Base-by-base conservation (phyloP, 2,113 vertebrate genomes). In the Formicarius rufipectus region DNA sequence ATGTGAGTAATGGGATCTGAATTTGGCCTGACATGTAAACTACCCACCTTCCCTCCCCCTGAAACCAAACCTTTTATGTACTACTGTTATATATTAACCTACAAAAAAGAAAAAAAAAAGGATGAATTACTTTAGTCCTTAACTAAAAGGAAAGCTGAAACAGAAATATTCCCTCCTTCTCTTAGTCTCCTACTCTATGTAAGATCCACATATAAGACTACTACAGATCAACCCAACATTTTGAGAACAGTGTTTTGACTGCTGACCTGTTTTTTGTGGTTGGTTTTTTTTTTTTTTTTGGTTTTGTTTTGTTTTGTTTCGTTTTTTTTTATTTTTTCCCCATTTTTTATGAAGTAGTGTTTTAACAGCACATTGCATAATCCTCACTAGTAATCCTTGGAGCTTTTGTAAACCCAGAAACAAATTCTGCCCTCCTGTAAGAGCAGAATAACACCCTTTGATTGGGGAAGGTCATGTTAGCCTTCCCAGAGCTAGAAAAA, bases 1-100 rank as follows among this genome's bases (percentile, higher is more conserved):
- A 90, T 88, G 60, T 93, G 93, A 90, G 82, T 94, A 93, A 96
- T 88, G 83, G 79, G 79, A 97, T 88, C 90, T 95, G 75, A 90
- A 92, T 96, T 91, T 77, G 77, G 68, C 72, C 75, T 93, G 92
- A 88, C 56, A 25, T 72, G 31, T 66, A 73, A 92, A 82, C 78
- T 22, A 69, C 47, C n/a, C 1, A 0, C 84, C 42, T 95, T 91
- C 45, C 75, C 74, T 90, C 50, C 71, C 62, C n/a, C 72, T 52
- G 78, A 90, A 87, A 90, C 7, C 0, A 45, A 90, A 83, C 66
- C 74, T 90, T 91, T 90, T 87, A 64, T 90, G 58, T 85, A 64
- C 52, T 89, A 53, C 52, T 89, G 77, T 89, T 94, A 82, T n/a
- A 82, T 64, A 84, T 89, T 94, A 95, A 92, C 77, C 44, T 84